Evolutionary conservation across 2,888 invertebrate genomes (phyloP), one percentile per base, ranked within the genome.

Genomic region (Troides helena): DNA sequence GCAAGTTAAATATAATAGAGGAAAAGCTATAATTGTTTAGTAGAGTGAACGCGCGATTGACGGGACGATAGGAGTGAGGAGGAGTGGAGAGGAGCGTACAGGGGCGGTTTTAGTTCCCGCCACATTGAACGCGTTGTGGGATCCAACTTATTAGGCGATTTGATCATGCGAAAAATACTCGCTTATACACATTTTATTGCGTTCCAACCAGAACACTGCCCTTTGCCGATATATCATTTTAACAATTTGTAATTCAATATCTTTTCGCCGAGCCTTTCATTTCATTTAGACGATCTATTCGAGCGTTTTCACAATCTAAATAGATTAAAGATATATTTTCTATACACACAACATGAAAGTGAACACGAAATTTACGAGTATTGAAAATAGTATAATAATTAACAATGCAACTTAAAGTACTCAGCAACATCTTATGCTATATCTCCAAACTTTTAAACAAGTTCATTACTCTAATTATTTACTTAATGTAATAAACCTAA

Each of bases 121-220:
- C 85, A 86, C 90, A 89, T 89, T 89, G 87, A 87, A 81, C 90
- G 79, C 87, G 85, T 86, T 88, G 89, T 85, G 87, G 88, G 87
- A 88, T 89, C 89, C 89, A 87, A 90, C 90, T 92, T 91, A 92
- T 92, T 92, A 92, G 89, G 90, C 83, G 87, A 89, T 87, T 84
- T 87, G 89, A 89, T 90, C 91, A 90, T 86, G 90, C 92, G 92
- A 87, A 85, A 88, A 89, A 91, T 87, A 86, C 87, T 80, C 88
- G 87, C 84, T 88, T 87, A 88, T 88, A 90, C 87, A 86, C 87
- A 86, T 90, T 90, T 90, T 91, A 90, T 90, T 90, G 88, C 87
- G 86, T 81, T 78, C 64, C 63, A 59, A 68, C 71, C 72, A 72
- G 74, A 78, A 83, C 84, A 86, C 87, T 85, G 88, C 81, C 80